Percentiles rank a stretch among this genome's conserved stretches.
phyloP scores from a whole-genome alignment of 2,888 invertebrate species.

The Hypselothyrea guttata region DNA sequence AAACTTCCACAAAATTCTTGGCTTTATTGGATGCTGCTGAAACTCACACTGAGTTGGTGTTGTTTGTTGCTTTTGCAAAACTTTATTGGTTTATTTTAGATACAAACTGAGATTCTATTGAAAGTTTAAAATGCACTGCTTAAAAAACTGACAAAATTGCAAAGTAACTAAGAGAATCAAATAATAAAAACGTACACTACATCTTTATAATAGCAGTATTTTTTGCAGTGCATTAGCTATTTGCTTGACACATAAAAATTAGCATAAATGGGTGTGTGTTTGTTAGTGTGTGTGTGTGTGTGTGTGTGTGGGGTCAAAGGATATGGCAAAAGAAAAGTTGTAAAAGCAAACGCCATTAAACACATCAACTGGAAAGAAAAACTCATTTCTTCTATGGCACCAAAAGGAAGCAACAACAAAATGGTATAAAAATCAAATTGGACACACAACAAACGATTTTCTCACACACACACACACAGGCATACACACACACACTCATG shows the following conservation, averaged over 20 bases:
- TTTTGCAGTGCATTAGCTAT: slow-evolving; percentile 13
- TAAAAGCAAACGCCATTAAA: slow-evolving; percentile 78
- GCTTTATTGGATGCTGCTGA: no score
- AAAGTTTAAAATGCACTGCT: no score
- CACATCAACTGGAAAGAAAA: slow-evolving; percentile 77
- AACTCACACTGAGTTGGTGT: no score
- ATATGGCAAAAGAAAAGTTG: slow-evolving; percentile 56
- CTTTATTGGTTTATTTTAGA: no score
- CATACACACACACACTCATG: slow-evolving; percentile 12
- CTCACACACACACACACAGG: slow-evolving; percentile 40
- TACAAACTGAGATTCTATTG: no score
- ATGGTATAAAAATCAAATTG: slow-evolving; percentile 70
- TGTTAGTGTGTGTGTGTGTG: slow-evolving; percentile 15
- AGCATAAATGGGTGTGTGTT: slow-evolving; percentile 61
- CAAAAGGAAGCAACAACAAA: slow-evolving; percentile 24
- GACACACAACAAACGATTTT: slow-evolving; percentile 64
- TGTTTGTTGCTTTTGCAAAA: no score
- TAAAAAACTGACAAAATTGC: not conserved
- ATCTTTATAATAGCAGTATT: not conserved
- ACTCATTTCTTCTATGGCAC: slow-evolving; percentile 67
- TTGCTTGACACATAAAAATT: slow-evolving; percentile 61
- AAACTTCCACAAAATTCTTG: no score
- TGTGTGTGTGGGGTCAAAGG: slow-evolving; percentile 1
- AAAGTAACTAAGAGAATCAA: no score
- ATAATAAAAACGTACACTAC: no score